phyloP scores from a whole-genome alignment of 2,113 vertebrate species.

The Xerus inauris region DNA sequence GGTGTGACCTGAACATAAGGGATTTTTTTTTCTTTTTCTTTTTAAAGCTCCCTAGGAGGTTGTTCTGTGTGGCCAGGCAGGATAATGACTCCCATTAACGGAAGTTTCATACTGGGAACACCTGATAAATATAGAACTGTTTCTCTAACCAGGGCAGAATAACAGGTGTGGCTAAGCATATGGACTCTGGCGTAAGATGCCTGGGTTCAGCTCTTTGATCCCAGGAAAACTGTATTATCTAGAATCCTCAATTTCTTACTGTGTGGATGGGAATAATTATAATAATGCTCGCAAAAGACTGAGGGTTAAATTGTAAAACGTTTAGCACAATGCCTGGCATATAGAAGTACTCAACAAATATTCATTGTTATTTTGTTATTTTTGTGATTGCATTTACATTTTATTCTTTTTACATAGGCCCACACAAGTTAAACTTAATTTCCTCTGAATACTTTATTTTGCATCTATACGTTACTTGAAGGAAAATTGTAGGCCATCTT shows the following conservation, averaged over 20 bases:
- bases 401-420: not conserved
- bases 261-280: not conserved
- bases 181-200: not conserved
- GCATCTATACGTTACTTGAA: not conserved
- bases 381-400: not conserved
- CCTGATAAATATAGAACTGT: not conserved
- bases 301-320: not conserved
- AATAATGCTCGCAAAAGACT: not conserved
- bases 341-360: not conserved
- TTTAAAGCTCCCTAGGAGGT: not conserved
- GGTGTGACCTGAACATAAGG: not conserved
- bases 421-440: not conserved
- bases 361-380: constrained; percentile 9
- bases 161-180: not conserved
- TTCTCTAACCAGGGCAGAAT: not conserved
- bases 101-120: not conserved
- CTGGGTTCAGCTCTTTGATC: not conserved
- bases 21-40: not conserved
- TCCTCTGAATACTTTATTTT: constrained; percentile 35
- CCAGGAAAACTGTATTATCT: not conserved
- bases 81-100: not conserved
- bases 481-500: not conserved
- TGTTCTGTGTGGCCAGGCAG: not conserved
- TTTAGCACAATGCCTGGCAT: constrained; percentile 7
- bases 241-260: not conserved